Conservation (phyloP, 2,888 invertebrate species). For the Cerastis leucographa region DNA sequence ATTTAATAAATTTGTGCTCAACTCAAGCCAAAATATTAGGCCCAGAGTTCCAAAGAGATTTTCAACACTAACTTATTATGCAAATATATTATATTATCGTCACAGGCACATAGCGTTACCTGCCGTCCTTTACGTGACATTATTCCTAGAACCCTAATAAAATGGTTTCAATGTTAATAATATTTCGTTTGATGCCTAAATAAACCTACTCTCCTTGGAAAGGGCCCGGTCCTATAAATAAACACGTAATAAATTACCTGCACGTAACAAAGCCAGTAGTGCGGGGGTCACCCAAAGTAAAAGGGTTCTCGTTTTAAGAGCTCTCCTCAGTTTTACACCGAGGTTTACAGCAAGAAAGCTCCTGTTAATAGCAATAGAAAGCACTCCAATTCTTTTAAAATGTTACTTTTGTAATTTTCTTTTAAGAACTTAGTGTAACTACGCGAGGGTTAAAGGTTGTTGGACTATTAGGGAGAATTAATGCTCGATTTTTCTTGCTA, state of each 20-base stretch:
- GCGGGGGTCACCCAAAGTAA: constrained; percentile 66
- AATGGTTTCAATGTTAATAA: constrained; percentile 53
- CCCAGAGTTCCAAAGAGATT: constrained; percentile 19
- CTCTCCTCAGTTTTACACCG: constrained; percentile 62
- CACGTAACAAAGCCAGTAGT: constrained; percentile 59
- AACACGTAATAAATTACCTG: constrained; percentile 59
- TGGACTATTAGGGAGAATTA: constrained; percentile 30
- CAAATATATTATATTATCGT: constrained; percentile 40
- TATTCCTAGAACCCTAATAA: constrained; percentile 46
- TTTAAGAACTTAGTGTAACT: constrained; percentile 47
- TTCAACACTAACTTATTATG: constrained; percentile 37
- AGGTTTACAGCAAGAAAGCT: constrained; percentile 68
- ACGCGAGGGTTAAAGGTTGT: constrained; percentile 32
- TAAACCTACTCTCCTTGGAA: constrained; percentile 53
- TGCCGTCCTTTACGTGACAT: constrained; percentile 37
- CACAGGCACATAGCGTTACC: constrained; percentile 16
- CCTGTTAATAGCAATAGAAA: constrained; percentile 64
- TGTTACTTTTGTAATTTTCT: constrained; percentile 43
- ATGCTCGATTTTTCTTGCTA: constrained; percentile 32
- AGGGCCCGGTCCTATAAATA: constrained; percentile 49
- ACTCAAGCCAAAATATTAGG: constrained; percentile 1
- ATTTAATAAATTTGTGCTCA: not conserved
- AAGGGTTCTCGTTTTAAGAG: constrained; percentile 73
- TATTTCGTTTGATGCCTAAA: constrained; percentile 60
- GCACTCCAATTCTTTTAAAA: constrained; percentile 53